A percentile compares a stretch with the other conserved stretches of the same genome.
phyloP scores from a whole-genome alignment of 2,888 invertebrate genomes.

The Congeria kusceri region DNA sequence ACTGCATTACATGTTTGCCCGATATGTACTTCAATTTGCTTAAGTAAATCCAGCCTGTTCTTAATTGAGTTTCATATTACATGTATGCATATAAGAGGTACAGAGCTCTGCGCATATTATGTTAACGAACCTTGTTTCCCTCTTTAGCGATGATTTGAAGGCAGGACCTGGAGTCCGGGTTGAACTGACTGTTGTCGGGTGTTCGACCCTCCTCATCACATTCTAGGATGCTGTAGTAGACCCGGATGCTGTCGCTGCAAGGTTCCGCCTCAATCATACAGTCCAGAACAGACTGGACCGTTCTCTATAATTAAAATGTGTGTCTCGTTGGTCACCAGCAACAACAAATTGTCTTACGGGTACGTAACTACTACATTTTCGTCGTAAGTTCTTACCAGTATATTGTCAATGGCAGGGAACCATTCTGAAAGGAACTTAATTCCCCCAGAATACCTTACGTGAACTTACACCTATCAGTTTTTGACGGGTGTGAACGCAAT shows the following conservation, averaged over 20 bases:
- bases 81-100: not conserved
- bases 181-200: constrained; percentile 70
- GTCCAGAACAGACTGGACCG: constrained; percentile 75
- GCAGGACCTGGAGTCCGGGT: constrained; percentile 70
- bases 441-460: too few species aligned
- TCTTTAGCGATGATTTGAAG: constrained; percentile 77
- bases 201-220: constrained; percentile 73
- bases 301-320: constrained; percentile 67
- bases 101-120: not conserved
- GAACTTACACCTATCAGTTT: too few species aligned
- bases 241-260: constrained; percentile 66
- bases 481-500: too few species aligned
- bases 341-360: too few species aligned
- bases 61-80: not conserved
- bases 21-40: too few species aligned
- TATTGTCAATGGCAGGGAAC: too few species aligned
- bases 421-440: too few species aligned
- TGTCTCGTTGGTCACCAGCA: too few species aligned
- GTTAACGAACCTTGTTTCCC: constrained; percentile 73
- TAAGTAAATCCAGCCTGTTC: too few species aligned
- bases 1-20: too few species aligned
- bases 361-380: too few species aligned
- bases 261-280: constrained; percentile 76
- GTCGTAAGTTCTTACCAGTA: too few species aligned
- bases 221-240: constrained; percentile 77